Base-by-base conservation (phyloP, 2,113 vertebrate genomes). In the Turnix velox region DNA sequence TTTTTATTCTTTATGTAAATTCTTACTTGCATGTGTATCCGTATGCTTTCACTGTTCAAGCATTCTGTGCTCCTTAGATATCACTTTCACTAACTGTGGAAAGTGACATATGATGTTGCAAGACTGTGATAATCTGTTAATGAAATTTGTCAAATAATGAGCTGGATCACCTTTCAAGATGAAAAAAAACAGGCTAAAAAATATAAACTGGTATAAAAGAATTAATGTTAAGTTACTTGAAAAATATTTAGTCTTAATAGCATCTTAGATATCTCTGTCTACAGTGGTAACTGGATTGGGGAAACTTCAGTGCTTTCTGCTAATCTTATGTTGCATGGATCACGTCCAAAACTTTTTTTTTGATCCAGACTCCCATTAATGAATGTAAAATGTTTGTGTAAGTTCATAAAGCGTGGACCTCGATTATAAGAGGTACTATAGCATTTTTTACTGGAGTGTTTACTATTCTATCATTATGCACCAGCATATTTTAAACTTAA, bases 1-100 rank as follows among this genome's bases (percentile, higher is more conserved):
- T 28, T 37, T 23, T 42, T 39, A 58, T 35, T 51, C 27, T 68
- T 52, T 46, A 16, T 30, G 27, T 63, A 40, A 58, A n/a, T 23
- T 30, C 16, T 5, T 12, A 24, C 0, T 0, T 27, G 46, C 11
- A 4, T 8, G 14, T 12, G 22, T 2, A 1, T 33, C 57, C 18
- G 31, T 24, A 14, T 1, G 1, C 67, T 46, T 27, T 24, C 25
- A 11, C 17, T 30, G 51, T 49, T 82, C 42, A 61, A 39, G 30
- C 2, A 1, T 49, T 71, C 48, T 78, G 54, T 78, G 57, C 23
- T 77, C 77, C 54, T 10, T 39, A 23, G 37, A 13, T 24, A 40
- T 9, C 31, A 10, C 11, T 73, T 67, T 40, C 43, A 68, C 42
- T 73, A 42, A 27, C n/a, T 33, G 37, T 30, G 39, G 8, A 12